Evolutionary conservation across 2,113 vertebrate genomes (phyloP), one percentile per base, ranked within the genome.

Genomic region (Anarhynchus alexandrinus): DNA sequence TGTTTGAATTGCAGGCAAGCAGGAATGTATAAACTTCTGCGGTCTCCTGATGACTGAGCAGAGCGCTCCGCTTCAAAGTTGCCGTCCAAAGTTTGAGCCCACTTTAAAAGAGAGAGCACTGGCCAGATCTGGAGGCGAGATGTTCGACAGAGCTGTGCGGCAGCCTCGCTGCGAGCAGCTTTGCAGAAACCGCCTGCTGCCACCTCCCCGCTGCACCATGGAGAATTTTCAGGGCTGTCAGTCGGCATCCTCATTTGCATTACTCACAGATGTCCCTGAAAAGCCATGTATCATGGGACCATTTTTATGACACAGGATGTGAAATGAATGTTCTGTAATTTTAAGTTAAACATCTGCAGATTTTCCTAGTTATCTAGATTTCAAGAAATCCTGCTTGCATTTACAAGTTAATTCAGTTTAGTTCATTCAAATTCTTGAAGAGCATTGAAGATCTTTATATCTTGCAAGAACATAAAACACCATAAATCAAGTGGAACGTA

Each of bases 211-310:
- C 49, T 90, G 70, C 21, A 91, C 78, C 45, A 15, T 6, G 55
- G 90, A 77, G 93, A 79, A 91, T 70, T 89, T 95, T 85, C 91
- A 87, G 29, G 71, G 54, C 42, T 91, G 86, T 82, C 89, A 80
- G 58, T 88, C 0, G 3, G 27, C 38, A 58, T 77, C 45, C 73
- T 95, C 59, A 95, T 96, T 95, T 97, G 51, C 84, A 94, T 95
- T 93, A 66, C 49, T 95, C 94, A 84, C 96, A 97, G 89, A 95
- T 96, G 93, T 94, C 94, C 73, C 93, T 95, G 86, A 76, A 94
- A 95, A 95, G 3, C 57, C 69, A 45, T 49, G 27, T 58, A 78
- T 73, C 67, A 40, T 45, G 61, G 73, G 69, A 91, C 66, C 45
- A 36, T 87, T 93, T 93, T 89, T 82, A 61, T 87, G 54, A 65